These are phyloP conservation scores for Rana temporaria DNA, from an alignment of 2,113 vertebrate genomes.

Conservation along the genomic window DNA sequence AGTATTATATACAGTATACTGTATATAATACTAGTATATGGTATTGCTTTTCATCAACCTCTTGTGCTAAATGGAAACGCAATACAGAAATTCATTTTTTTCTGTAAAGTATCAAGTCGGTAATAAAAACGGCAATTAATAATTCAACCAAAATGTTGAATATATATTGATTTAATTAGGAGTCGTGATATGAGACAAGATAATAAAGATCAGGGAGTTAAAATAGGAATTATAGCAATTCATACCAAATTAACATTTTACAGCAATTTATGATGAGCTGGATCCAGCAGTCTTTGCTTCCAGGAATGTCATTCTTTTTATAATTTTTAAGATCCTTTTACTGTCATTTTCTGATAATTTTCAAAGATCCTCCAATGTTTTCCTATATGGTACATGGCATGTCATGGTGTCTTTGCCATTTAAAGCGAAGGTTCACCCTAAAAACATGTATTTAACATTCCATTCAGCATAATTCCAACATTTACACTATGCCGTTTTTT, in stretches of 20 bases:
- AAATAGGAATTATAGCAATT: not conserved
- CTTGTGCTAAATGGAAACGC: not conserved
- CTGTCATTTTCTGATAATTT: too few species aligned
- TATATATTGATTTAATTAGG: slow-evolving; percentile 29
- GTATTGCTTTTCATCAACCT: too few species aligned
- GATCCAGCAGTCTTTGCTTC: not conserved
- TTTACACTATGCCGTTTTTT: too few species aligned
- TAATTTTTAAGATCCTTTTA: not conserved
- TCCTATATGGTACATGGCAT: too few species aligned
- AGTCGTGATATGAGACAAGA: not conserved
- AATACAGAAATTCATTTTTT: not conserved
- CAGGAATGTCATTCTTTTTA: not conserved
- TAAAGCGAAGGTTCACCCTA: too few species aligned
- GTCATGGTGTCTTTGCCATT: too few species aligned
- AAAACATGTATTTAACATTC: too few species aligned
- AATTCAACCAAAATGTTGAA: slow-evolving; percentile 9
- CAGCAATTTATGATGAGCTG: not conserved
- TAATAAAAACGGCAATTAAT: not conserved
- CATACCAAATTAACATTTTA: not conserved
- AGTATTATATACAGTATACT: too few species aligned
- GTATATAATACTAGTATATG: too few species aligned
- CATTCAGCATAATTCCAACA: too few species aligned
- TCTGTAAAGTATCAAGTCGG: not conserved
- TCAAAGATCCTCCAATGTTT: too few species aligned
- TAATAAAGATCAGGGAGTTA: slow-evolving; percentile 7